Evolutionary conservation across 2,113 vertebrate species (phyloP).

Genomic region (Rhegmatorhina hoffmannsi): DNA sequence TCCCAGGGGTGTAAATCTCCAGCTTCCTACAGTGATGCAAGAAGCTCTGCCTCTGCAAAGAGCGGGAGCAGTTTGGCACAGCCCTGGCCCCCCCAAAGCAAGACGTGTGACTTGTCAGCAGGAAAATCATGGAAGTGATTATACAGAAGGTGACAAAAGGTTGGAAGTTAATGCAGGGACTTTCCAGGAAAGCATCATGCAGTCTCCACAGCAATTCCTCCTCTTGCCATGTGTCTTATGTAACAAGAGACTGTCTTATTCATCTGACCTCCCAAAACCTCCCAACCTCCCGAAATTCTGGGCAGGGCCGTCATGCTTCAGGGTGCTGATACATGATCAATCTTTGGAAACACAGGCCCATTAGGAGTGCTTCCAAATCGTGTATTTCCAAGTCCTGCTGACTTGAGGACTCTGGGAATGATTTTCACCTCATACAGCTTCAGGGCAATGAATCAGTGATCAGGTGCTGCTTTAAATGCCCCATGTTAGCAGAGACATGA

Average conservation of each 20-base stretch:
- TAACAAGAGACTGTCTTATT: not conserved
- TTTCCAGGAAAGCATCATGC: not conserved
- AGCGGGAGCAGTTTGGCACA: not conserved
- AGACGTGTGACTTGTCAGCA: constrained; percentile 41
- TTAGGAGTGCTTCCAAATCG: rapidly evolving
- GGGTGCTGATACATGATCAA: not conserved
- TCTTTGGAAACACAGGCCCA: not conserved
- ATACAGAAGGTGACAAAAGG: not conserved
- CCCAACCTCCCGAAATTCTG: not conserved
- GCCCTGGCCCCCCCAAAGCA: not conserved
- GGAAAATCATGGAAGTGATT: not conserved
- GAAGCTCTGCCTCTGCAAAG: not conserved
- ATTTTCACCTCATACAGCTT: not conserved
- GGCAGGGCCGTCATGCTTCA: not conserved
- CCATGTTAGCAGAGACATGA: not conserved
- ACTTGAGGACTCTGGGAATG: not conserved
- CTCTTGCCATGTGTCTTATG: not conserved
- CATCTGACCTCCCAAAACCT: not conserved
- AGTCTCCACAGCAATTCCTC: not conserved
- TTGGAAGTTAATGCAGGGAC: not conserved
- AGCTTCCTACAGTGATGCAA: not conserved
- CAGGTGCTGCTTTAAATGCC: not conserved
- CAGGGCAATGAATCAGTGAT: not conserved
- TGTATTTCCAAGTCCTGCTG: not conserved
- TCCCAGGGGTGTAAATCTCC: constrained; percentile 9